Conservation (phyloP, 2,797 vertebrate species). For the Clarias fuscus region DNA sequence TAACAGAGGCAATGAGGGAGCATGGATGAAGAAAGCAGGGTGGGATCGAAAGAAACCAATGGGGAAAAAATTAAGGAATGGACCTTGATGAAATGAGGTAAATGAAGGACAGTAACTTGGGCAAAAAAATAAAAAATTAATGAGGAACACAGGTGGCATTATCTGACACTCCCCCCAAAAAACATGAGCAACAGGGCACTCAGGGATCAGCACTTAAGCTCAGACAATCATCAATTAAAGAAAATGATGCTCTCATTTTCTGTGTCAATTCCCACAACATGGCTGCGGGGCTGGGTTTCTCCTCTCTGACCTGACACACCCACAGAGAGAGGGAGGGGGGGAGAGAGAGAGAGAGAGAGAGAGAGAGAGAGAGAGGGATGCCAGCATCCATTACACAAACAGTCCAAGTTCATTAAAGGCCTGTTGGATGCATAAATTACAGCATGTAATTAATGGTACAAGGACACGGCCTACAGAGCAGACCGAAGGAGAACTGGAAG, state of each 20-base stretch:
- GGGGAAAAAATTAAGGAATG: conserved; percentile 55
- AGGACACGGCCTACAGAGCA: conserved; percentile 71
- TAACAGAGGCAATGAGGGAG: conserved; percentile 5
- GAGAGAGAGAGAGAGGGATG: conserved; percentile 50
- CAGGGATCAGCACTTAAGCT: conserved; percentile 71
- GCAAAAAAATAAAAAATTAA: conserved; percentile 65
- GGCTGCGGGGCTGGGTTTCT: conserved; percentile 52
- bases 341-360: not conserved
- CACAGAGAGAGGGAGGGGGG: conserved; percentile 45
- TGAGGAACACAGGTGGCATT: conserved; percentile 66
- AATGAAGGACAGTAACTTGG: conserved; percentile 71
- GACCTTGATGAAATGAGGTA: conserved; percentile 66
- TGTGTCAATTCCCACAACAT: conserved; percentile 68
- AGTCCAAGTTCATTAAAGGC: conserved; percentile 75
- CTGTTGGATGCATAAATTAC: conserved; percentile 74
- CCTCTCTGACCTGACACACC: conserved; percentile 61
- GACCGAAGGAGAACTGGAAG: conserved; percentile 65
- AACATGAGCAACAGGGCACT: conserved; percentile 57
- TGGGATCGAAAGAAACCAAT: conserved; percentile 46
- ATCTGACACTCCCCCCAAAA: conserved; percentile 48
- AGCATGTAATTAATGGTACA: conserved; percentile 72
- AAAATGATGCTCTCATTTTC: conserved; percentile 73
- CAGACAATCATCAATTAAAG: conserved; percentile 77
- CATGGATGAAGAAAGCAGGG: conserved; percentile 30
- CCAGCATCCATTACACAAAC: conserved; percentile 64